These are phyloP conservation scores for Cephus nigrinus DNA, from an alignment of 2,888 invertebrate species.

Conservation along the genomic window DNA sequence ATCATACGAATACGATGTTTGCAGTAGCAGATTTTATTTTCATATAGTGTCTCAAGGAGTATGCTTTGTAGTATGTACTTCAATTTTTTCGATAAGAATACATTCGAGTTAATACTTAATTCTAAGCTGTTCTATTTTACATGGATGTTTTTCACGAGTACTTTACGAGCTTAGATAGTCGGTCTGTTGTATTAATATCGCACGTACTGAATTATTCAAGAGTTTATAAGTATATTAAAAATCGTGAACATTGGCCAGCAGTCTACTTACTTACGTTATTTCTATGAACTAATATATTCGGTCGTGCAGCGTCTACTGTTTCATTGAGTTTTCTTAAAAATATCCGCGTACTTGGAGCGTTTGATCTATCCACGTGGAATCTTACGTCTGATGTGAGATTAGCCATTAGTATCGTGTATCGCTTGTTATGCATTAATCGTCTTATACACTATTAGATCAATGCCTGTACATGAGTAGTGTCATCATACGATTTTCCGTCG, in stretches of 20 bases:
- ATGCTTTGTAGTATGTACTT: neutral
- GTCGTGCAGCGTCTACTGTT: neutral
- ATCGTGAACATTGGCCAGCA: neutral
- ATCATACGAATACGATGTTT: too few relatives aligned
- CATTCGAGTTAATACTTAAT: neutral
- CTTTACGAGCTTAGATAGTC: neutral
- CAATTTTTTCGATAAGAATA: neutral
- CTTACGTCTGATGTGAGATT: neutral
- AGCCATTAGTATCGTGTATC: neutral
- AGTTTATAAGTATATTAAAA: neutral
- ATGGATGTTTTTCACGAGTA: neutral
- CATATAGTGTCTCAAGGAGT: neutral
- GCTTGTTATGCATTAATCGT: neutral
- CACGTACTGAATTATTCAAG: neutral
- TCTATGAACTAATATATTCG: neutral
- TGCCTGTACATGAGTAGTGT: neutral
- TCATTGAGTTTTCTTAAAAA: neutral
- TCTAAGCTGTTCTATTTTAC: neutral
- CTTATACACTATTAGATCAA: neutral
- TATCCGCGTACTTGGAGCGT: neutral
- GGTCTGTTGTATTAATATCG: neutral
- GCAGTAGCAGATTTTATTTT: neutral
- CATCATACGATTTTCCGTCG: neutral
- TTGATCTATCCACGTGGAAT: neutral
- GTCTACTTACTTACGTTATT: neutral